Evolutionary conservation across 2,113 vertebrate species (phyloP).

Genomic region (Shinisaurus crocodilurus): DNA sequence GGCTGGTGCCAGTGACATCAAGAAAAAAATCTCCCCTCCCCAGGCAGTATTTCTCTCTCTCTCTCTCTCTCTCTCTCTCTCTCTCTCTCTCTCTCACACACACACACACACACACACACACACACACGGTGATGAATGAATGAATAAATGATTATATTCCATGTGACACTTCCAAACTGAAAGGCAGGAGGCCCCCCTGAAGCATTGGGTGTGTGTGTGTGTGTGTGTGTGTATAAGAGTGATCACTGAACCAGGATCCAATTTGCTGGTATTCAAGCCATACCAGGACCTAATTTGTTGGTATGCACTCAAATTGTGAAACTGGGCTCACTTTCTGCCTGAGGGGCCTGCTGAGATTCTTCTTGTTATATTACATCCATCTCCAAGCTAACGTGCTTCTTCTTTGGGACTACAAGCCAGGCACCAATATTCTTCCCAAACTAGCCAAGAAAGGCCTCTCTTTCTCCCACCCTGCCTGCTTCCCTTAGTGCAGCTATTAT

Average conservation of each 20-base stretch:
- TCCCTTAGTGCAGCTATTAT: background rate
- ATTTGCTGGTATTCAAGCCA: too few relatives aligned
- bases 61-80: too few relatives aligned
- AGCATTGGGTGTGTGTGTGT: too few relatives aligned
- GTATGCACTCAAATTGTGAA: background rate
- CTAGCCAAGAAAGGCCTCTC: background rate
- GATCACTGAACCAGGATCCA: background rate
- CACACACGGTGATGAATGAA: too few relatives aligned
- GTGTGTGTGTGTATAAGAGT: too few relatives aligned
- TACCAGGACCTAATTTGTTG: too few relatives aligned
- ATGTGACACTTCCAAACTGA: background rate
- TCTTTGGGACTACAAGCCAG: background rate
- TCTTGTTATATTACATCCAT: background rate
- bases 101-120: too few relatives aligned
- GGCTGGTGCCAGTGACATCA: background rate
- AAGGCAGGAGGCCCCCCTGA: background rate
- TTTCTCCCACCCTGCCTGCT: too few relatives aligned
- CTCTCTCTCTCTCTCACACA: too few relatives aligned
- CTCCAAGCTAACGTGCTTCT: background rate
- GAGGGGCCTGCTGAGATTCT: background rate
- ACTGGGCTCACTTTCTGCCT: too few relatives aligned
- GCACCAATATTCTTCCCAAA: background rate
- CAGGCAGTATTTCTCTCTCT: rapidly evolving
- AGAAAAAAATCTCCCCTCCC: background rate
- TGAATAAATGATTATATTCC: background rate